Percentiles rank a stretch among this genome's conserved stretches.
These are phyloP conservation scores for Torymus tubicola DNA, from an alignment of 2,888 invertebrate genomes.

Conservation along the genomic window DNA sequence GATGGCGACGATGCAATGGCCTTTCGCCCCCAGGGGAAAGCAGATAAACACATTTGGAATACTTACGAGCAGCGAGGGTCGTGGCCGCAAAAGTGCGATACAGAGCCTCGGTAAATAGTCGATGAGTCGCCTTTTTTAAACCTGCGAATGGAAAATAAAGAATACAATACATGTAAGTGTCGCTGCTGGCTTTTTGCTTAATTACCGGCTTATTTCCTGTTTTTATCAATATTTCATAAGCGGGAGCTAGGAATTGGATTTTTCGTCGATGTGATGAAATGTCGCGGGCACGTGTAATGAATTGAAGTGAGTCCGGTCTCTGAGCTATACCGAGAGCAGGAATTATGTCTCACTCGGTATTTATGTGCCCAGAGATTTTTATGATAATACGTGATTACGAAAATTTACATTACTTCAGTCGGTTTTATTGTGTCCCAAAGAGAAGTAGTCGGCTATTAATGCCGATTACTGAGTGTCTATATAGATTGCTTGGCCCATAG, in stretches of 20 bases:
- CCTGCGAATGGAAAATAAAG: constrained; percentile 58
- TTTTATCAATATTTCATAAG: constrained; percentile 37
- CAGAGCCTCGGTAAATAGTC: constrained; percentile 76
- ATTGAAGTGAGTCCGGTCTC: constrained; percentile 8
- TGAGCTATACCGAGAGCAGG: not conserved
- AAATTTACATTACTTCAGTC: not conserved
- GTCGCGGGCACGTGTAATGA: not conserved
- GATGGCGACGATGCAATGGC: too few species aligned
- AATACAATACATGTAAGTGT: not conserved
- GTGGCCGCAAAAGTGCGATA: constrained; percentile 83
- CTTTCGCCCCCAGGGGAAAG: not conserved
- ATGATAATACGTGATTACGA: constrained; percentile 12
- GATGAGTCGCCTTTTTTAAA: constrained; percentile 72
- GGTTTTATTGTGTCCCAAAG: too few species aligned
- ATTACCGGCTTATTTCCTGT: not conserved
- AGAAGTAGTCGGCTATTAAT: too few species aligned
- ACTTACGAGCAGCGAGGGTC: constrained; percentile 80
- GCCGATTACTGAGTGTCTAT: too few species aligned
- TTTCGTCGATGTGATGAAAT: not conserved
- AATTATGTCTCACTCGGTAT: not conserved
- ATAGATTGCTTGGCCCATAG: too few species aligned
- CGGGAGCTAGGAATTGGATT: not conserved
- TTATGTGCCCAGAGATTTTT: constrained; percentile 8
- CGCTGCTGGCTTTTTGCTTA: too few species aligned
- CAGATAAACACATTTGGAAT: constrained; percentile 39